These are phyloP conservation scores for Abrostola triplasia DNA, from an alignment of 2,888 invertebrate species.

Conservation along the genomic window DNA sequence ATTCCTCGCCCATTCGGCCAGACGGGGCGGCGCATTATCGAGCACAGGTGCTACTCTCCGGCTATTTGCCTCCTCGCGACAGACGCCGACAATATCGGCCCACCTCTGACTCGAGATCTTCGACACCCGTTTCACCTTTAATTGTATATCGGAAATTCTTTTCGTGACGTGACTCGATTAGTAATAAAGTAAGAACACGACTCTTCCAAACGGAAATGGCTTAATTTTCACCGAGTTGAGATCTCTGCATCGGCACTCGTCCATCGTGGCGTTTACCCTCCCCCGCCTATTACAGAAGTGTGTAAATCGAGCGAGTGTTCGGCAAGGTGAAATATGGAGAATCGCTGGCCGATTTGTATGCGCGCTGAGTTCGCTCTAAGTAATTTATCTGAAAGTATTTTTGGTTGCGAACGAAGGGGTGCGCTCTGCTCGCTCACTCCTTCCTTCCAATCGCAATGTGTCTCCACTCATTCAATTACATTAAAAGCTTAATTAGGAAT, in stretches of 20 bases:
- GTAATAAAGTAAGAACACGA: conserved; percentile 78
- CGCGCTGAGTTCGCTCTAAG: conserved; percentile 79
- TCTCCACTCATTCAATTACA: conserved; percentile 86
- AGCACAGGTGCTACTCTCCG: conserved; percentile 83
- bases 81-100: conserved; percentile 76
- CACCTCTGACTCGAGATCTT: conserved; percentile 74
- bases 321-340: conserved; percentile 81
- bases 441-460: conserved; percentile 77
- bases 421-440: conserved; percentile 60
- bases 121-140: conserved; percentile 78
- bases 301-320: conserved; percentile 80
- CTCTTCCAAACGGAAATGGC: conserved; percentile 76
- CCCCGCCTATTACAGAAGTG: conserved; percentile 72
- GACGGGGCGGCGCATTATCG: conserved; percentile 86
- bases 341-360: conserved; percentile 83
- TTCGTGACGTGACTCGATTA: conserved; percentile 81
- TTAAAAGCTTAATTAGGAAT: conserved; percentile 88
- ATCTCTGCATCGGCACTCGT: conserved; percentile 65
- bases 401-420: conserved; percentile 75
- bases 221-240: conserved; percentile 77
- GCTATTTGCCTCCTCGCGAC: conserved; percentile 81
- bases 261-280: conserved; percentile 63
- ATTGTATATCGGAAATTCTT: conserved; percentile 84
- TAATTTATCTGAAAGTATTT: conserved; percentile 86
- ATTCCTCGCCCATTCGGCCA: conserved; percentile 86